Conservation (phyloP, 2,113 vertebrate species). For the Salminus brasiliensis region DNA sequence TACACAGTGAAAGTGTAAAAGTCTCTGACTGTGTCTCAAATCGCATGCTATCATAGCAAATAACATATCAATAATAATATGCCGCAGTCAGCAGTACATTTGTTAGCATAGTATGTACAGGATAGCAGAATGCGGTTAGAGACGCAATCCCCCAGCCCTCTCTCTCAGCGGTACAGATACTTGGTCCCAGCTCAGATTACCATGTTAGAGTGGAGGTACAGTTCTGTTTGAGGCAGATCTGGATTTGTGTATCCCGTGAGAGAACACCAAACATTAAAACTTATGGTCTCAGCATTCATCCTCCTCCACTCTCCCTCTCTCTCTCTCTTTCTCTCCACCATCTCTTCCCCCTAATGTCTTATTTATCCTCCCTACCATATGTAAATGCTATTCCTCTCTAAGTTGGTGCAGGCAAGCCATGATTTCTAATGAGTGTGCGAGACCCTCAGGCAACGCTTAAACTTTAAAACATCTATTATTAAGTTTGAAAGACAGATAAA, state of each 20-base stretch:
- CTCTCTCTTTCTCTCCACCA: constrained; percentile 72
- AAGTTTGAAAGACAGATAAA: constrained; percentile 91
- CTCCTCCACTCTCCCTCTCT: constrained; percentile 6
- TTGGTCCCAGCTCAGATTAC: constrained; percentile 82
- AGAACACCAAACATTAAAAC: constrained; percentile 86
- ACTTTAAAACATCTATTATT: constrained; percentile 99
- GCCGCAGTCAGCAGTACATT: no score
- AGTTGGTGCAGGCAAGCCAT: constrained; percentile 82
- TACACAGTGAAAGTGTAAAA: no score
- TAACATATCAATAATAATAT: no score
- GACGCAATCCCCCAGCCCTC: no score
- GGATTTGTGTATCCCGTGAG: constrained; percentile 87
- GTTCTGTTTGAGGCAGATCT: constrained; percentile 86
- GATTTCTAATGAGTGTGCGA: constrained; percentile 96
- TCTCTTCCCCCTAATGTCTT: constrained; percentile 79
- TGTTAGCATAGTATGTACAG: no score
- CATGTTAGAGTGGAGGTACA: constrained; percentile 84
- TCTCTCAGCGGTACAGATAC: constrained; percentile 59
- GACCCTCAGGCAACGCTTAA: constrained; percentile 96
- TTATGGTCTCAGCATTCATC: constrained; percentile 39
- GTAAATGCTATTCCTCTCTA: constrained; percentile 91
- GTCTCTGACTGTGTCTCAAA: no score
- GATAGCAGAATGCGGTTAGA: no score
- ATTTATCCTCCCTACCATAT: constrained; percentile 81
- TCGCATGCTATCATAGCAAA: no score